These are phyloP conservation scores for Palythoa grandiflora DNA, from an alignment of 92 coral and sea anemone species.

Conservation along the genomic window DNA sequence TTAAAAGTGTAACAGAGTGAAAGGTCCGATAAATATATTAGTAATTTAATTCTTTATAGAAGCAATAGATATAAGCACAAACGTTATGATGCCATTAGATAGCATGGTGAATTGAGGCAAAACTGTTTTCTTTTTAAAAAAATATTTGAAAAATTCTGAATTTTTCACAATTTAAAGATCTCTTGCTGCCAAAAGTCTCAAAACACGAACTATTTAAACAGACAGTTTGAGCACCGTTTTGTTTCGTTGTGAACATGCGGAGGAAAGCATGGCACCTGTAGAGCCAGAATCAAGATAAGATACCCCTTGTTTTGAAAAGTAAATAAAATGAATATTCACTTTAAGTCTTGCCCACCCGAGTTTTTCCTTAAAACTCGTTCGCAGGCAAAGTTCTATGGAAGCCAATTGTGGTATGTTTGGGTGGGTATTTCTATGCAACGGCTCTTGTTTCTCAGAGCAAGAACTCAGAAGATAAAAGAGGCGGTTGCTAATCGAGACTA, in stretches of 20 bases:
- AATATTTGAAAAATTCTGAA: neutral
- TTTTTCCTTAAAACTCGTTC: constrained; percentile 61
- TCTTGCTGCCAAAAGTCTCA: neutral
- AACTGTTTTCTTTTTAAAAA: neutral
- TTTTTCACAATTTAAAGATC: neutral
- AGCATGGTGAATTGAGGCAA: neutral
- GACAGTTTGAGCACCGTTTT: neutral
- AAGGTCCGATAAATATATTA: neutral
- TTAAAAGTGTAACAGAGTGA: neutral
- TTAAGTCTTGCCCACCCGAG: constrained; percentile 24
- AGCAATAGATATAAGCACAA: too few relatives aligned
- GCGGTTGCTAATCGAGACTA: constrained; percentile 82
- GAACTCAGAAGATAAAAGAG: constrained; percentile 42
- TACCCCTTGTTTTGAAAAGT: neutral
- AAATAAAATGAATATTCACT: constrained; percentile 30
- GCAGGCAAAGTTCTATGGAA: constrained; percentile 95
- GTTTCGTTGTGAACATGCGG: neutral
- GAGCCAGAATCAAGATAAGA: constrained; percentile 4
- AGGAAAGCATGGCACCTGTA: neutral
- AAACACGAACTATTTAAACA: neutral
- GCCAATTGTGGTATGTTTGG: constrained; percentile 71
- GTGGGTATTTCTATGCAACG: constrained; percentile 89
- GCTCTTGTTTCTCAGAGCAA: constrained; percentile 56
- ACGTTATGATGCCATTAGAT: too few relatives aligned
- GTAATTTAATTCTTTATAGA: too few relatives aligned